Evolutionary conservation across 2,888 invertebrate genomes (phyloP).

Genomic region (Clepsis dumicolana): DNA sequence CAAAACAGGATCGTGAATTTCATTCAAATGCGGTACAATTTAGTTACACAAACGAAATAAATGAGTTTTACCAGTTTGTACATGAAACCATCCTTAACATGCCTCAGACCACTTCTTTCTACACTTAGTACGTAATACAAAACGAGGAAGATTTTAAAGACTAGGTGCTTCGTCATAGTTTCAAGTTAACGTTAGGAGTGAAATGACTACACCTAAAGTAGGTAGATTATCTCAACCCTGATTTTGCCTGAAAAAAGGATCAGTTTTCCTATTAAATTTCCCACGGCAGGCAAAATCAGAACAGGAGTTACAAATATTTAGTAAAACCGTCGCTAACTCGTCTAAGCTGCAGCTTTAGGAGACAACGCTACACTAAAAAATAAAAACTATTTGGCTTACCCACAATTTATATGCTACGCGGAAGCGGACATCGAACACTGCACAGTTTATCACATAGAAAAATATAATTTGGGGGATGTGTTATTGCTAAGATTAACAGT

Average conservation of each 20-base stretch:
- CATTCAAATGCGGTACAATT: conserved; percentile 42
- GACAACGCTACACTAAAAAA: conserved; percentile 65
- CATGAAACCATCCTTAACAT: conserved; percentile 54
- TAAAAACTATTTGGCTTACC: conserved; percentile 70
- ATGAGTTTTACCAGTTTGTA: conserved; percentile 45
- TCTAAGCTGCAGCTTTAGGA: conserved; percentile 79
- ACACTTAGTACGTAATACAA: conserved; percentile 57
- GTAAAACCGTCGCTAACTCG: conserved; percentile 31
- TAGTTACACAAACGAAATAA: conserved; percentile 37
- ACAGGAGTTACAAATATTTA: conserved; percentile 32
- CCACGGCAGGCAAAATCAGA: conserved; percentile 34
- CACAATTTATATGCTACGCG: conserved; percentile 62
- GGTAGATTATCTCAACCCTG: conserved; percentile 57
- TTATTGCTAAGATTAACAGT: conserved; percentile 77
- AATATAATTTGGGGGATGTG: conserved; percentile 73
- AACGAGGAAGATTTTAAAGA: conserved; percentile 62
- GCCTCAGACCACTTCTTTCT: conserved; percentile 54
- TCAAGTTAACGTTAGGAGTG: conserved; percentile 58
- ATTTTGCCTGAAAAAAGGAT: conserved; percentile 36
- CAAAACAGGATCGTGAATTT: conserved; percentile 43
- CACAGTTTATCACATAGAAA: conserved; percentile 69
- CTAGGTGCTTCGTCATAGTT: conserved; percentile 65
- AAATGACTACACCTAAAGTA: conserved; percentile 67
- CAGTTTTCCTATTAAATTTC: not conserved
- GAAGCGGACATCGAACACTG: conserved; percentile 58